Evolutionary conservation across 2,113 vertebrate genomes (phyloP).

Genomic region (Brevimyrus niger): DNA sequence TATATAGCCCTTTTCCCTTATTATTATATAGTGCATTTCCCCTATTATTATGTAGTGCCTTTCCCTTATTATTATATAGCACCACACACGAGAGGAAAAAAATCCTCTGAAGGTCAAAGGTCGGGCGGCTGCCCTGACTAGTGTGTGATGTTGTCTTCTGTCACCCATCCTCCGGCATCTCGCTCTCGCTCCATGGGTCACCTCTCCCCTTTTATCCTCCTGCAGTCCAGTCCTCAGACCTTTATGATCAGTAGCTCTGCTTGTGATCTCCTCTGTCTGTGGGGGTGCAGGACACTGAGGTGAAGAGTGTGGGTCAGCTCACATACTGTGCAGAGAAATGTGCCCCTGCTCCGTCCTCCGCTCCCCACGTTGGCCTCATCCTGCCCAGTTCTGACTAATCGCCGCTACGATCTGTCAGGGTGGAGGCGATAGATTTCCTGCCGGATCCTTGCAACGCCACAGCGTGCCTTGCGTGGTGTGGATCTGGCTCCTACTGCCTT

Average conservation of each 20-base stretch:
- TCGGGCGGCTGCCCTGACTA: background rate
- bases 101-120: background rate
- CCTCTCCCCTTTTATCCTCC: background rate
- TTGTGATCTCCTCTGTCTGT: background rate
- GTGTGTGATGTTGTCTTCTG: background rate
- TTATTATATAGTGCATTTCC: no score
- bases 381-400: conserved; percentile 7
- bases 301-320: background rate
- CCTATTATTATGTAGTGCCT: no score
- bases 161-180: background rate
- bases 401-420: background rate
- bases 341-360: background rate
- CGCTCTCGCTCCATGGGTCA: background rate
- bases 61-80: no score
- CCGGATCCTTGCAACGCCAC: background rate
- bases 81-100: background rate
- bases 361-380: background rate
- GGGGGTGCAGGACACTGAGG: background rate
- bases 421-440: background rate
- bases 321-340: background rate
- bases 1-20: no score
- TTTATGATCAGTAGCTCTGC: background rate
- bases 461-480: background rate
- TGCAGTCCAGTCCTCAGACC: background rate
- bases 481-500: background rate